Percentiles rank a stretch among this genome's conserved stretches.
These are phyloP conservation scores for Octodonta nipae DNA, from an alignment of 2,888 invertebrate genomes.

Conservation along the genomic window DNA sequence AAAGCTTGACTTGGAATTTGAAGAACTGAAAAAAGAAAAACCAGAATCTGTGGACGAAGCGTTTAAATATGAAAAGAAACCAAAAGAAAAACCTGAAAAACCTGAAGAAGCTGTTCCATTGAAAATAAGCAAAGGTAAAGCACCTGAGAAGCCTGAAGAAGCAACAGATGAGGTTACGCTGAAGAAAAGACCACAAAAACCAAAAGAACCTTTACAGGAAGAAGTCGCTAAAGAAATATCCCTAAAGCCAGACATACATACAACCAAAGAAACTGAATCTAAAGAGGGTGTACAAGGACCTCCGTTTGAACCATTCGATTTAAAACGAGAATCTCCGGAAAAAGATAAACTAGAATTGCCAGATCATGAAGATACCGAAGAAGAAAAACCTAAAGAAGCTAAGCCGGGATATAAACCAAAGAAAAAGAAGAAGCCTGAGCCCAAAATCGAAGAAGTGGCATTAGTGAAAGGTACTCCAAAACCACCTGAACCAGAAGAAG, in stretches of 20 bases:
- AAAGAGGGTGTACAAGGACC: conserved; percentile 28
- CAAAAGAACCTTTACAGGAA: conserved; percentile 22
- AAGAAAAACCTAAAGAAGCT: conserved; percentile 28
- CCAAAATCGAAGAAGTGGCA: conserved; percentile 17
- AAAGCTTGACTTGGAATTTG: conserved; percentile 34
- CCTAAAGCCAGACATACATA: conserved; percentile 20
- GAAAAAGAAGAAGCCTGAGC: conserved; percentile 28
- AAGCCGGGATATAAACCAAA: conserved; percentile 25
- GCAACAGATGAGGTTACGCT: conserved; percentile 37
- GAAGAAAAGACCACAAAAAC: conserved; percentile 40
- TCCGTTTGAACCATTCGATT: conserved; percentile 34
- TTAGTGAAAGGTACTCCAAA: conserved; percentile 23
- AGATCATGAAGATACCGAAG: conserved; percentile 30
- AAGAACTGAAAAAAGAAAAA: conserved; percentile 31
- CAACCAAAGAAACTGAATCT: conserved; percentile 20
- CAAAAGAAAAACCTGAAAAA: conserved; percentile 24
- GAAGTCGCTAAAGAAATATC: conserved; percentile 21
- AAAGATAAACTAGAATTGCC: conserved; percentile 32
- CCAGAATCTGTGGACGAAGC: conserved; percentile 33
- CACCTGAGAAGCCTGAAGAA: conserved; percentile 31
- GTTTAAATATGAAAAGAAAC: conserved; percentile 27
- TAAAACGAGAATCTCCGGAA: conserved; percentile 33
- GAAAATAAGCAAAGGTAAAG: conserved; percentile 37
- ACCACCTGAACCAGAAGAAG: conserved; percentile 22
- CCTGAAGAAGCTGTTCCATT: conserved; percentile 26